Conservation (phyloP, 2,113 vertebrate genomes). For the Dipodomys merriami region DNA sequence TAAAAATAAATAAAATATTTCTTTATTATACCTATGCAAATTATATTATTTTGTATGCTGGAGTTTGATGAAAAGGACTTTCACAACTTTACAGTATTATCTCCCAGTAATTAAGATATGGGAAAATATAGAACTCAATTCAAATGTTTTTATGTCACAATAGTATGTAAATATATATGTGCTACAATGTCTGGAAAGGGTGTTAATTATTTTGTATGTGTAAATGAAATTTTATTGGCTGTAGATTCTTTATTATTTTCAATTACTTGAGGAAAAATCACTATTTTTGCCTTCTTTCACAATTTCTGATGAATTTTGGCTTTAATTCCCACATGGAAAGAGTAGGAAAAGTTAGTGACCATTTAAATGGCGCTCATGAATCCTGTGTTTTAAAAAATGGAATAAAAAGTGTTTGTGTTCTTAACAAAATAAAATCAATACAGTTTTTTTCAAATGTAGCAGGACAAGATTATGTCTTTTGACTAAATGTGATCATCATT, state of each 20-base stretch:
- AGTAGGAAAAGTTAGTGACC: neutral
- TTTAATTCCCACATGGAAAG: neutral
- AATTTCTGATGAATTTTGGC: neutral
- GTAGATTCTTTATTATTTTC: neutral
- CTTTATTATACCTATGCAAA: neutral
- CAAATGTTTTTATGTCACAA: slow-evolving; percentile 25
- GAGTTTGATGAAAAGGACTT: neutral
- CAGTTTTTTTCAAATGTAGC: slow-evolving; percentile 75
- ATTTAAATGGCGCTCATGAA: slow-evolving; percentile 52
- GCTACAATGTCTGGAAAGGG: neutral
- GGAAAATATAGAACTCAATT: neutral
- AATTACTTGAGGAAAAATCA: slow-evolving; percentile 2
- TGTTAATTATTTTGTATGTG: neutral
- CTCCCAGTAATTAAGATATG: neutral
- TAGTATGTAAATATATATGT: neutral
- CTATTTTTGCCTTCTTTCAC: neutral
- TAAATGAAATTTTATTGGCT: slow-evolving; percentile 13
- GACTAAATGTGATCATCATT: slow-evolving; percentile 81
- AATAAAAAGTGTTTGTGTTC: slow-evolving; percentile 49
- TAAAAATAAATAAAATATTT: neutral
- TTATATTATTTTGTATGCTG: slow-evolving; percentile 1
- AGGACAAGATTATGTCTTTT: slow-evolving; percentile 78
- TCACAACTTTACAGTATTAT: neutral
- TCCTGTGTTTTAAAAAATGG: slow-evolving; percentile 33
- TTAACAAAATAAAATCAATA: slow-evolving; percentile 61